Evolutionary conservation across 1,140 invertebrate species (phyloP).

Genomic region (Hormaphis cornu): DNA sequence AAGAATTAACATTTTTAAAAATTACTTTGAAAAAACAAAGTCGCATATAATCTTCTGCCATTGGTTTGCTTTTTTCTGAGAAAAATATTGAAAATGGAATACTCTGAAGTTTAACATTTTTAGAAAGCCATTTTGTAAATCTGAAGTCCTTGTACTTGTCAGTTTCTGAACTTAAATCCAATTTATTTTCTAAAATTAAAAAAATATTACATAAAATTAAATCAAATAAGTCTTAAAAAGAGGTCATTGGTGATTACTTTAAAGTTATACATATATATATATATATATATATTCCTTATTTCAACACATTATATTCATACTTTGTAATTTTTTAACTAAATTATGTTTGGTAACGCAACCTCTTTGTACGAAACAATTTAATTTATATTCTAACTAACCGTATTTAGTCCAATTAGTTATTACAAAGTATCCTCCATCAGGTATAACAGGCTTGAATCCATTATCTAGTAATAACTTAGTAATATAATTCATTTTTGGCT

Average conservation of each 20-base stretch:
- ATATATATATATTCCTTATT: too few relatives aligned
- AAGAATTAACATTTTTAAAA: background rate
- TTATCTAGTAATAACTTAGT: slow-evolving; percentile 63
- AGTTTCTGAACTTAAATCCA: slow-evolving; percentile 55
- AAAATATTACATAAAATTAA: too few relatives aligned
- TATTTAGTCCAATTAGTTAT: slow-evolving; percentile 82
- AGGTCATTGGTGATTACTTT: too few relatives aligned
- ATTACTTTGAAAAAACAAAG: slow-evolving; percentile 89
- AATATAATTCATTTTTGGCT: slow-evolving; percentile 77
- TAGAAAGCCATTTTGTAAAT: slow-evolving; percentile 92
- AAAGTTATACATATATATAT: too few relatives aligned
- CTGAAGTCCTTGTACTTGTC: slow-evolving; percentile 75
- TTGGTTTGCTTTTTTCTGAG: slow-evolving; percentile 62
- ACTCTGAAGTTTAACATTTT: slow-evolving; percentile 81
- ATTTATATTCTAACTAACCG: slow-evolving; percentile 43
- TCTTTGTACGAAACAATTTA: too few relatives aligned
- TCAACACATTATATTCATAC: too few relatives aligned
- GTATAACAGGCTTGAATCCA: slow-evolving; percentile 83
- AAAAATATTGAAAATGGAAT: slow-evolving; percentile 97
- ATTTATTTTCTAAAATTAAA: slow-evolving; percentile 38
- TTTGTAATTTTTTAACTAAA: too few relatives aligned
- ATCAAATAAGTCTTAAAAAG: too few relatives aligned
- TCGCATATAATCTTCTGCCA: slow-evolving; percentile 80
- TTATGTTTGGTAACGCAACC: too few relatives aligned
- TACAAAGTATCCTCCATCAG: slow-evolving; percentile 96